A percentile compares a stretch with the other conserved stretches of the same genome.
phyloP scores from a whole-genome alignment of 2,113 vertebrate genomes.

The Leptobrachium ailaonicum region DNA sequence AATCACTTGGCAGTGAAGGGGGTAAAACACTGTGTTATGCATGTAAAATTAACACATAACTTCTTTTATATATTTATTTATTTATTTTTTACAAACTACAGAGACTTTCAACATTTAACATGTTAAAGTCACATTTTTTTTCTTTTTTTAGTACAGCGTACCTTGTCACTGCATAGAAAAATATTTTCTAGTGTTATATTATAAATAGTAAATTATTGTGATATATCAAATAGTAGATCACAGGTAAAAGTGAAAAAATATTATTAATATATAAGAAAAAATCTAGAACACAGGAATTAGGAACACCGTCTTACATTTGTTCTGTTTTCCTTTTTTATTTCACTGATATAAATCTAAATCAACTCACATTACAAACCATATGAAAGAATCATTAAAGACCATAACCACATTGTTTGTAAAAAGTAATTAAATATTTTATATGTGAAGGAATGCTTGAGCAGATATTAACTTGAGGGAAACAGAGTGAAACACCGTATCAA shows the following conservation, averaged over 20 bases:
- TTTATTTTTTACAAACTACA: too few species aligned
- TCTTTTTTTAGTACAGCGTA: too few species aligned
- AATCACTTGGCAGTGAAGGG: too few species aligned
- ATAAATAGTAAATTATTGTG: not conserved
- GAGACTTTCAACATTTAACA: too few species aligned
- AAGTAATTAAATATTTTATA: not conserved
- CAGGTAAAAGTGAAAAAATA: not conserved
- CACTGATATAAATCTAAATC: not conserved
- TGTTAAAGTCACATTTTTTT: too few species aligned
- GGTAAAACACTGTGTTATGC: too few species aligned
- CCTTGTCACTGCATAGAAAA: too few species aligned
- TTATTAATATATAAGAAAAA: not conserved
- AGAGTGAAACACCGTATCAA: slow-evolving; percentile 50
- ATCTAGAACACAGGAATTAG: not conserved
- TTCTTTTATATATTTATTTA: too few species aligned
- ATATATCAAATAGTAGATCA: too few species aligned
- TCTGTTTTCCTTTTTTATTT: not conserved
- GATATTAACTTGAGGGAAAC: slow-evolving; percentile 10
- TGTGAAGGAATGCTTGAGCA: not conserved
- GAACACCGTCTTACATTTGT: not conserved
- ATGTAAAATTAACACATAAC: too few species aligned
- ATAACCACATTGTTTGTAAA: not conserved
- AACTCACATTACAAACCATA: not conserved
- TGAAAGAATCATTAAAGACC: not conserved
- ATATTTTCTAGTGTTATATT: not conserved